These are phyloP conservation scores for Emydocephalus ijimae DNA, from an alignment of 2,113 vertebrate species.

Conservation along the genomic window DNA sequence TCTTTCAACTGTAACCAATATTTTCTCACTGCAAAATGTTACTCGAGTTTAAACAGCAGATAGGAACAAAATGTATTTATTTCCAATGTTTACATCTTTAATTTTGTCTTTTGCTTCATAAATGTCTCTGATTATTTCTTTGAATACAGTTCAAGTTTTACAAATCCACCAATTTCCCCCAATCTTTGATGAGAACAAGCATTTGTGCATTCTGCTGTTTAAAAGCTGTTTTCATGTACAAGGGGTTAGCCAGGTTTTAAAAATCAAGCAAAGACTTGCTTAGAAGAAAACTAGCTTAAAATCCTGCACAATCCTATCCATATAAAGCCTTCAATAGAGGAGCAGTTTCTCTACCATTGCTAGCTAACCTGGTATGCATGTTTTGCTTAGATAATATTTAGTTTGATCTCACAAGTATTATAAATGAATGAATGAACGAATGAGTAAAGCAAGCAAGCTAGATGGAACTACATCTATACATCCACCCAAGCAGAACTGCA, in stretches of 20 bases:
- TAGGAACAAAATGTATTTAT: not conserved
- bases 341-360: not conserved
- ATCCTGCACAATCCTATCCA: not conserved
- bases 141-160: not conserved
- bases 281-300: not conserved
- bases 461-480: not conserved
- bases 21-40: conserved; percentile 9
- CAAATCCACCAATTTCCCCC: not conserved
- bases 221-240: too few species aligned
- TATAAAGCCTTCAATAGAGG: not conserved
- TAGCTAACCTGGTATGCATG: not conserved
- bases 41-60: conserved; percentile 39
- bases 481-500: not conserved
- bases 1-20: conserved; percentile 23
- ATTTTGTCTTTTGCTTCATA: not conserved
- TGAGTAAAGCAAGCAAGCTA: not conserved
- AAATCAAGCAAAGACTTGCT: too few species aligned
- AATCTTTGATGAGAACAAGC: not conserved
- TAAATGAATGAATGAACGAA: not conserved
- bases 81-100: not conserved
- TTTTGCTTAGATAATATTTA: not conserved
- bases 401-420: not conserved
- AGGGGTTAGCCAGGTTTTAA: not conserved
- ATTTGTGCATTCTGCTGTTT: not conserved
- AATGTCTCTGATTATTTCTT: not conserved